phyloP scores from a whole-genome alignment of 2,113 vertebrate genomes.

The Aix galericulata region DNA sequence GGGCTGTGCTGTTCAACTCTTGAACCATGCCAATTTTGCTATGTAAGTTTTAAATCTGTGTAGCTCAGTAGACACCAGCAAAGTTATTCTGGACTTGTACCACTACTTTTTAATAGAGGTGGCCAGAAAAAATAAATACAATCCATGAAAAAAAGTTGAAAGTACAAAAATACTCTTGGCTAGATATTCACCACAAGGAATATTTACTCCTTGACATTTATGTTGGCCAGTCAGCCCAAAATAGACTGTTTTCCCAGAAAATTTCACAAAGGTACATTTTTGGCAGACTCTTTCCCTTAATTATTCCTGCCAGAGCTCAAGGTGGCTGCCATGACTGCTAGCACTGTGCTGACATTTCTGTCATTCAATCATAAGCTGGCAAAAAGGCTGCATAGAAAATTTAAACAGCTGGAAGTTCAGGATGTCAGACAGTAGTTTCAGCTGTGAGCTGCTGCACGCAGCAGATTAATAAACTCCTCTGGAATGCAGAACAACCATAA shows the following conservation, averaged over 20 bases:
- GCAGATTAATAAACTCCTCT: not conserved
- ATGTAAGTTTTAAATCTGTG: not conserved
- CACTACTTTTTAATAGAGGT: not conserved
- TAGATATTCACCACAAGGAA: not conserved
- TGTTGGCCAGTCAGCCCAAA: not conserved
- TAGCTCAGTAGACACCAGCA: not conserved
- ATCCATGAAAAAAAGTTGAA: not conserved
- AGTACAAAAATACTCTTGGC: not conserved
- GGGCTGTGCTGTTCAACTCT: not conserved
- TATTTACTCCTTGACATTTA: conserved; percentile 40
- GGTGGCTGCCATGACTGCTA: not conserved
- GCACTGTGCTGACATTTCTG: fast-evolving
- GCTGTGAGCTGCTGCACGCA: not conserved
- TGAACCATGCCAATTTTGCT: not conserved
- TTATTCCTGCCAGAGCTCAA: not conserved
- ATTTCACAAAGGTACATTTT: not conserved
- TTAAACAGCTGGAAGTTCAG: conserved; percentile 4
- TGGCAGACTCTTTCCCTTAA: not conserved
- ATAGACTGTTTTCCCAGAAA: conserved; percentile 20
- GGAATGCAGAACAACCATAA: not conserved
- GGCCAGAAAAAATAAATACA: not conserved
- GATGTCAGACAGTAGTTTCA: conserved; percentile 3
- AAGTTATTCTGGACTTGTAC: not conserved
- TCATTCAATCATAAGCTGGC: not conserved
- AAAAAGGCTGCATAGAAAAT: not conserved